phyloP scores from a whole-genome alignment of 1,140 invertebrate species.

The Watersipora subatra region DNA sequence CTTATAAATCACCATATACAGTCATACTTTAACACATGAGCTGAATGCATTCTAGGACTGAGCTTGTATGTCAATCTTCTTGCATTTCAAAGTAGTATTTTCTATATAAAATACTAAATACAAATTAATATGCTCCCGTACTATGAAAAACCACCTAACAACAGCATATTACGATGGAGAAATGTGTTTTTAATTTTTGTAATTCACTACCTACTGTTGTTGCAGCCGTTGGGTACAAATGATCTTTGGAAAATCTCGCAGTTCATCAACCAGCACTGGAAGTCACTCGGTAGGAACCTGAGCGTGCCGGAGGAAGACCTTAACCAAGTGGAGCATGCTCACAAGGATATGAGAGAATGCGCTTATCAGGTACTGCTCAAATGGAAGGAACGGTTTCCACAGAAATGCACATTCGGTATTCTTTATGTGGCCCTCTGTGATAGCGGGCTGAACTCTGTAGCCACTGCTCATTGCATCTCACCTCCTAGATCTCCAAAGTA shows the following conservation, averaged over 20 bases:
- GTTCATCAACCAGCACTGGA: conserved; percentile 18
- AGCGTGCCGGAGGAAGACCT: conserved; percentile 21
- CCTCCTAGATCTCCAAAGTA: background rate
- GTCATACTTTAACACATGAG: too few species aligned
- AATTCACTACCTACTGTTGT: too few species aligned
- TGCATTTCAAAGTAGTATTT: too few species aligned
- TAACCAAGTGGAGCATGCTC: conserved; percentile 20
- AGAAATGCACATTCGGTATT: conserved; percentile 21
- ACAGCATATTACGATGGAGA: too few species aligned
- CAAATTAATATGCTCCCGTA: too few species aligned
- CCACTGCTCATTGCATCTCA: conserved; percentile 5
- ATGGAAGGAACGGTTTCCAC: conserved; percentile 21
- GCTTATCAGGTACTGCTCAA: conserved; percentile 26
- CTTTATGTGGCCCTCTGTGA: conserved; percentile 20
- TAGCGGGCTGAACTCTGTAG: conserved; percentile 22
- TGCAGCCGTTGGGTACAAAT: conserved; percentile 8
- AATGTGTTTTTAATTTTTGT: too few species aligned
- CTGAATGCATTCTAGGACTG: too few species aligned
- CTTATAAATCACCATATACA: too few species aligned
- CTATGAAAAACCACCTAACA: too few species aligned
- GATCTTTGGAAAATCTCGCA: conserved; percentile 22
- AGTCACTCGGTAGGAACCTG: conserved; percentile 19
- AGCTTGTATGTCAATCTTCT: too few species aligned
- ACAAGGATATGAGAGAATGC: conserved; percentile 19
- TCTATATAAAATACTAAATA: too few species aligned